Conservation (phyloP, 2,888 invertebrate genomes). For the Meteorus cinctellus region DNA sequence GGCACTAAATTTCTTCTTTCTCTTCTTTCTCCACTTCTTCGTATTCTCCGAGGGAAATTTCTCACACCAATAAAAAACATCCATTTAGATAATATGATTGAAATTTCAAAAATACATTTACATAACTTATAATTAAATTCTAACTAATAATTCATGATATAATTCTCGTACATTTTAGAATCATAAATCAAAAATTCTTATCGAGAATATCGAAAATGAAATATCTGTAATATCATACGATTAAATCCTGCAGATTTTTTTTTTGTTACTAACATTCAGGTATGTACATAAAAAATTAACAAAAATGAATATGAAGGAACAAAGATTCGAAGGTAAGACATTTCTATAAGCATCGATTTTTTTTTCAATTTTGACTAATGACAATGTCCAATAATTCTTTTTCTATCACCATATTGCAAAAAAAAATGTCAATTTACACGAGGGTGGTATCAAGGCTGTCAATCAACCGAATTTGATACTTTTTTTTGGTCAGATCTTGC, state of each 20-base stretch:
- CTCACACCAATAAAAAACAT: conserved; percentile 1
- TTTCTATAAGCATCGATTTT: too few species aligned
- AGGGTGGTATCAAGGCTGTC: neutral
- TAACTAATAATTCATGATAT: neutral
- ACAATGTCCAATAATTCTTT: too few species aligned
- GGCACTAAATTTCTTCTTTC: neutral
- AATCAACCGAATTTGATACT: neutral
- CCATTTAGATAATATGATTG: neutral
- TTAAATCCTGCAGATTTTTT: too few species aligned
- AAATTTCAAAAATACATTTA: neutral
- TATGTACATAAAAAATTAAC: too few species aligned
- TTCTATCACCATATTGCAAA: neutral
- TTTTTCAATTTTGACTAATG: too few species aligned
- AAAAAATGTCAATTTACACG: neutral
- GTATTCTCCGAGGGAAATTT: neutral
- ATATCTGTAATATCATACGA: too few species aligned
- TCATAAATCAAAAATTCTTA: neutral
- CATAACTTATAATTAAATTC: conserved; percentile 8
- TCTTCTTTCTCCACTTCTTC: neutral
- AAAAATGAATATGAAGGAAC: too few species aligned
- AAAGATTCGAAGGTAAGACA: too few species aligned
- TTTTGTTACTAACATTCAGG: too few species aligned
- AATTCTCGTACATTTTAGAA: neutral
- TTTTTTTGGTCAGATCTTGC: neutral
- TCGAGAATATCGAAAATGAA: neutral